phyloP scores from a whole-genome alignment of 2,797 vertebrate species.

The Pterois miles region DNA sequence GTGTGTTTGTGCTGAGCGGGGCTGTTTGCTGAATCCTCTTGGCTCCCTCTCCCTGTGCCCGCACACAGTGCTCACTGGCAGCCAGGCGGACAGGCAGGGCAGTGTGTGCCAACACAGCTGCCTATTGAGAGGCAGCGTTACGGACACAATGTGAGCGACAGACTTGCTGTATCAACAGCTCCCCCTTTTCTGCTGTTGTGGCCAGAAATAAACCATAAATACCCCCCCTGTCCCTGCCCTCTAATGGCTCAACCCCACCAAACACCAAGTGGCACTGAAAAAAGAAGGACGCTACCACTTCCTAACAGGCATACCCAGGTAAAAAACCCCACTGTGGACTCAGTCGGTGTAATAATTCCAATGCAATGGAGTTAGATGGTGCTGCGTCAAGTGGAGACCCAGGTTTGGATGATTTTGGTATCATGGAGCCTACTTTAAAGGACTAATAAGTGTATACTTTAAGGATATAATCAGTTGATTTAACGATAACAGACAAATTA shows the following conservation, averaged over 20 bases:
- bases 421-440: background rate
- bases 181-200: conserved; percentile 85
- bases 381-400: conserved; percentile 10
- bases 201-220: conserved; percentile 89
- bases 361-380: conserved; percentile 26
- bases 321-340: conserved; percentile 47
- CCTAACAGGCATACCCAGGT: conserved; percentile 74
- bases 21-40: conserved; percentile 81
- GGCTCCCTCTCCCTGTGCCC: conserved; percentile 72
- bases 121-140: conserved; percentile 86
- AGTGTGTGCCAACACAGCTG: conserved; percentile 78
- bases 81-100: conserved; percentile 69
- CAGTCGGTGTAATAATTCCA: background rate
- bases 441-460: background rate
- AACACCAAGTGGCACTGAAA: conserved; percentile 68
- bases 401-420: conserved; percentile 28
- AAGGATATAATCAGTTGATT: background rate
- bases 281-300: conserved; percentile 63
- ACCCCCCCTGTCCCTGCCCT: conserved; percentile 71
- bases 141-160: conserved; percentile 84
- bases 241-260: conserved; percentile 74
- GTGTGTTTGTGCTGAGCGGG: conserved; percentile 75
- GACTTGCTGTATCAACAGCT: conserved; percentile 89
- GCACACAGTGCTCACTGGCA: conserved; percentile 73
- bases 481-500: background rate